Percentiles rank a stretch among this genome's conserved stretches.
phyloP scores from a whole-genome alignment of 2,888 invertebrate genomes.

The Caenorhabditis japonica region DNA sequence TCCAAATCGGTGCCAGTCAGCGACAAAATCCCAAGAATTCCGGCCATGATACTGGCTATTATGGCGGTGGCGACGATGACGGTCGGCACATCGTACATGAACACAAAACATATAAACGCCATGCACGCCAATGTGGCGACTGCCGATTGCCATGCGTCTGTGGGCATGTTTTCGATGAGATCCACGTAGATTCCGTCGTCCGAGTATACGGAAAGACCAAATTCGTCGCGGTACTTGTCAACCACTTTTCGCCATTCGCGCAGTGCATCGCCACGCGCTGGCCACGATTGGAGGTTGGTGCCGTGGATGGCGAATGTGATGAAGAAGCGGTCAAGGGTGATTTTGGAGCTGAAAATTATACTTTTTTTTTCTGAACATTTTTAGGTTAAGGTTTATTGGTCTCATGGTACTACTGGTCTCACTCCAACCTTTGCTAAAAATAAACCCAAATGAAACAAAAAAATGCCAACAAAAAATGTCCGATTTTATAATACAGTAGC shows the following conservation, averaged over 20 bases:
- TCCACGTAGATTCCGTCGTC: constrained; percentile 74
- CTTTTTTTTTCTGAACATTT: not conserved
- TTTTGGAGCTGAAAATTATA: constrained; percentile 11
- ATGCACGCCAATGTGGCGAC: constrained; percentile 74
- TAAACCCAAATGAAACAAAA: no score
- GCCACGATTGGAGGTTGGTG: constrained; percentile 63
- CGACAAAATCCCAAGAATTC: constrained; percentile 74
- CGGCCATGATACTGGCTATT: constrained; percentile 51
- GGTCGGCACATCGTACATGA: constrained; percentile 74
- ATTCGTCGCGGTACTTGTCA: constrained; percentile 67
- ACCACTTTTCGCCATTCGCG: constrained; percentile 67
- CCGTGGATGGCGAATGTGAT: constrained; percentile 69
- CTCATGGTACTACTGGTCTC: no score
- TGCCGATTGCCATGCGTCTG: constrained; percentile 73
- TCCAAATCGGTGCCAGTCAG: constrained; percentile 72
- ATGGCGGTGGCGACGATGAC: constrained; percentile 68
- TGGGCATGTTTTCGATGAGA: constrained; percentile 74
- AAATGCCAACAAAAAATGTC: no score
- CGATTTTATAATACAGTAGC: no score
- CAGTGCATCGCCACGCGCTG: constrained; percentile 63
- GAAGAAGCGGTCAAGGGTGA: constrained; percentile 63
- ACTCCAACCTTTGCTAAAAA: no score
- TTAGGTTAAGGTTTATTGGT: no score
- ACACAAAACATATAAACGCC: constrained; percentile 74
- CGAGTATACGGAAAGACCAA: constrained; percentile 69